Conservation (phyloP, 1,140 invertebrate species). For the Glomeris maerens region DNA sequence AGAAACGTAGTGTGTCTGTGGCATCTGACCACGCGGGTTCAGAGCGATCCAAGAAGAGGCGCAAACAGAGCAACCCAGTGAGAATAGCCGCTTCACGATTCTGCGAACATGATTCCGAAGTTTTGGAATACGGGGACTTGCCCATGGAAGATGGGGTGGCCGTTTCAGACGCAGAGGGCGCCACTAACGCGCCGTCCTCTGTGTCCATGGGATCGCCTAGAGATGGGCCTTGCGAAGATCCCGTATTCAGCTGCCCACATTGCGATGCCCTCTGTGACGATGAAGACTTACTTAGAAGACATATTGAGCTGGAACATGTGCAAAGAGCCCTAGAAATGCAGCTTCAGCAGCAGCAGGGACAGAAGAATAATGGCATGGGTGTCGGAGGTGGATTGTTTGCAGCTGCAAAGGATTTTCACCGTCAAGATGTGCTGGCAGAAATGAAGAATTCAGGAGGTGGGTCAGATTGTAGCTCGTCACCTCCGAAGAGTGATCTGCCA, state of each 20-base stretch:
- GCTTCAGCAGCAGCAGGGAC: constrained; percentile 18
- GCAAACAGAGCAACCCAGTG: constrained; percentile 29
- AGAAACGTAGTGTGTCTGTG: neutral
- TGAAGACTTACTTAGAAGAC: constrained; percentile 21
- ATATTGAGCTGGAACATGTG: constrained; percentile 26
- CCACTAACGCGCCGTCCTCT: constrained; percentile 9
- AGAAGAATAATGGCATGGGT: constrained; percentile 19
- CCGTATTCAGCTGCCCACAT: constrained; percentile 19
- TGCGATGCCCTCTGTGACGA: constrained; percentile 19
- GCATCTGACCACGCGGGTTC: too few relatives aligned
- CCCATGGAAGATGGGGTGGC: constrained; percentile 6
- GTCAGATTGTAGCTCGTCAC: too few relatives aligned
- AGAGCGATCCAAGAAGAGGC: constrained; percentile 28
- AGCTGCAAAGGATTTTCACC: neutral
- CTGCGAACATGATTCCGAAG: neutral
- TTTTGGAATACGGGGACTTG: constrained; percentile 5
- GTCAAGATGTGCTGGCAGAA: too few relatives aligned
- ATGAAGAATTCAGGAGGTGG: too few relatives aligned
- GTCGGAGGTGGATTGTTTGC: neutral
- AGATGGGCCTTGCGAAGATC: constrained; percentile 2
- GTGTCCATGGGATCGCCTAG: constrained; percentile 5
- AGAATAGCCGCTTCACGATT: constrained; percentile 11
- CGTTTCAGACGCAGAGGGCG: constrained; percentile 8
- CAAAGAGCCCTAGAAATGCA: constrained; percentile 20
- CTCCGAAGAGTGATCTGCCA: too few relatives aligned